A percentile compares a stretch with the other conserved stretches of the same genome.
Evolutionary conservation across 1,140 invertebrate genomes (phyloP).

Genomic region (Rhagoletis zephyria): DNA sequence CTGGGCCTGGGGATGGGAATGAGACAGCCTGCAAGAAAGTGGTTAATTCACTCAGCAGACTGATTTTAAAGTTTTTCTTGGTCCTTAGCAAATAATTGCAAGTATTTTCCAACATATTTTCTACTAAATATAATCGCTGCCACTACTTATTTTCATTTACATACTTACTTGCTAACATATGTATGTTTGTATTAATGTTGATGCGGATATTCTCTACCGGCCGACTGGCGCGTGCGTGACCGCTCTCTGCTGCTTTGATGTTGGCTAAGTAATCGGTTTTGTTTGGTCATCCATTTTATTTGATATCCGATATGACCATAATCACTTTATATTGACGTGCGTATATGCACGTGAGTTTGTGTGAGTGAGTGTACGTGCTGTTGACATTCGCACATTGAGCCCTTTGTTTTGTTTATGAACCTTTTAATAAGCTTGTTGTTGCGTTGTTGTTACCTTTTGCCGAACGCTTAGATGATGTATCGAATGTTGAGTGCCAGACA

Average conservation of each 20-base stretch:
- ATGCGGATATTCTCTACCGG: background rate
- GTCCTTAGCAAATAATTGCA: constrained; percentile 11
- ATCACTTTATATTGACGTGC: constrained; percentile 1
- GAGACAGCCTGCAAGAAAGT: background rate
- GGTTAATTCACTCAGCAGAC: constrained; percentile 29
- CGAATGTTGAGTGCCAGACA: constrained; percentile 49
- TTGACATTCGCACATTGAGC: constrained; percentile 10
- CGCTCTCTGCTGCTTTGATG: constrained; percentile 59
- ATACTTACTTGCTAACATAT: background rate
- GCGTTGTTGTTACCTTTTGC: constrained; percentile 12
- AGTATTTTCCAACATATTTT: constrained; percentile 34
- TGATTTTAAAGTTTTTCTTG: background rate
- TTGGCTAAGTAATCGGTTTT: constrained; percentile 58
- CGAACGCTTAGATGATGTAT: constrained; percentile 49
- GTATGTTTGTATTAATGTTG: background rate
- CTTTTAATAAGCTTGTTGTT: constrained; percentile 44
- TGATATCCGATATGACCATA: constrained; percentile 60
- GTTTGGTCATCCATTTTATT: constrained; percentile 61
- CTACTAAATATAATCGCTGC: constrained; percentile 41
- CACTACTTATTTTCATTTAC: background rate
- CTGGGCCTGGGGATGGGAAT: background rate
- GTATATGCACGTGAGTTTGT: background rate
- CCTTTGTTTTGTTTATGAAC: constrained; percentile 45
- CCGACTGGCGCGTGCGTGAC: constrained; percentile 26
- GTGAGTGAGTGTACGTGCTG: background rate